Conservation (phyloP, 2,888 invertebrate species). For the Protonemura montana region DNA sequence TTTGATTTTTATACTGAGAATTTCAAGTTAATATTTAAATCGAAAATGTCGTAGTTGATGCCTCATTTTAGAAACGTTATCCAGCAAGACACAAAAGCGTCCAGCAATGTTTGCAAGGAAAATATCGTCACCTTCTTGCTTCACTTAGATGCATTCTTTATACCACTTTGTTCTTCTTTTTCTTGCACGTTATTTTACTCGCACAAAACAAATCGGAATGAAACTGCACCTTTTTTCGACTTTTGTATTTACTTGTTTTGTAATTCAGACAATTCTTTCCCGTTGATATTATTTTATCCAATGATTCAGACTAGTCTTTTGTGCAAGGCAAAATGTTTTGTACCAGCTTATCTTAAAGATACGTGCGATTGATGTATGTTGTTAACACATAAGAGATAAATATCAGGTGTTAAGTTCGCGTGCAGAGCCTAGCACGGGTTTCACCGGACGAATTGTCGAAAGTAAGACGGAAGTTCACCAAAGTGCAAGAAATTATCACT, state of each 20-base stretch:
- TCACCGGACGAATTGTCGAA: not conserved
- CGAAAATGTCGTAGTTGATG: not conserved
- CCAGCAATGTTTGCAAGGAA: no score
- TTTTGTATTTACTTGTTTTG: not conserved
- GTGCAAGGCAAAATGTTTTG: constrained; percentile 15
- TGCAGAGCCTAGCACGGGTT: not conserved
- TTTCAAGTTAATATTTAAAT: not conserved
- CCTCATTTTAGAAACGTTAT: not conserved
- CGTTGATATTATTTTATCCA: not conserved
- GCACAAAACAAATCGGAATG: not conserved
- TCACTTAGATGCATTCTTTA: not conserved
- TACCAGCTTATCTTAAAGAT: constrained; percentile 19
- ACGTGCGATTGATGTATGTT: not conserved
- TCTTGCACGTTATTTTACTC: not conserved
- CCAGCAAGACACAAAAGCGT: no score
- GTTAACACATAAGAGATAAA: not conserved
- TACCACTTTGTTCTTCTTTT: not conserved
- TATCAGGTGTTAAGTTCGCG: not conserved
- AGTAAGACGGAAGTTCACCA: not conserved
- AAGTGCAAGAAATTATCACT: not conserved
- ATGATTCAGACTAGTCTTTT: not conserved
- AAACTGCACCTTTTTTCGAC: not conserved
- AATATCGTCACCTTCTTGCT: no score
- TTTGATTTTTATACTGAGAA: not conserved
- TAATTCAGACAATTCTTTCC: constrained; percentile 17